phyloP scores from a whole-genome alignment of 2,113 vertebrate species.

The Progne subis region DNA sequence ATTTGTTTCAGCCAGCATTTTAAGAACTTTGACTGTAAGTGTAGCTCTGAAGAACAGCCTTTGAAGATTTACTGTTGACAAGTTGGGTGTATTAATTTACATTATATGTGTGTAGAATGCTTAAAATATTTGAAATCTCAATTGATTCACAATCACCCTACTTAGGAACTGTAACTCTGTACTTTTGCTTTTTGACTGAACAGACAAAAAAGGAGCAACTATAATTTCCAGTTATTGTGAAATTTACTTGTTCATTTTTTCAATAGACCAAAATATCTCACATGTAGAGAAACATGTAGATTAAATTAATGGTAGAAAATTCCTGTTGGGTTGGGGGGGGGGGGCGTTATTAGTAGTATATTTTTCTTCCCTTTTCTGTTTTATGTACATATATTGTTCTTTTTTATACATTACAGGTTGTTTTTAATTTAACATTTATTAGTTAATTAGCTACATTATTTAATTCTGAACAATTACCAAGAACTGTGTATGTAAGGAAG shows the following conservation, averaged over 20 bases:
- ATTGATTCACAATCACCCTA: constrained; percentile 3
- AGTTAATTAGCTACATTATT: neutral
- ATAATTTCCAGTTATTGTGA: neutral
- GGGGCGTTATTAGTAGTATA: rapidly evolving
- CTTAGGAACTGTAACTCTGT: neutral
- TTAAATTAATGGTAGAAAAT: neutral
- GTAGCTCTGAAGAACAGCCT: constrained; percentile 19
- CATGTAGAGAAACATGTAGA: neutral
- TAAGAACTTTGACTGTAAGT: constrained; percentile 36
- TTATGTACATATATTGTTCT: neutral
- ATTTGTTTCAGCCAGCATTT: constrained; percentile 45
- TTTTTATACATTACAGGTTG: neutral
- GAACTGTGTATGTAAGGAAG: neutral
- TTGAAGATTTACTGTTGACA: constrained; percentile 63
- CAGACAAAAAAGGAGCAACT: neutral
- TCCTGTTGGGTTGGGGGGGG: rapidly evolving
- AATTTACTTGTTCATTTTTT: neutral
- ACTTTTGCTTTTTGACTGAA: neutral
- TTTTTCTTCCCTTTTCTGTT: neutral
- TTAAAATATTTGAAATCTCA: constrained; percentile 56
- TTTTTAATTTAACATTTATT: neutral
- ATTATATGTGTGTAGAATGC: constrained; percentile 46
- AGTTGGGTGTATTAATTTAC: constrained; percentile 52
- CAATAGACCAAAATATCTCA: neutral
- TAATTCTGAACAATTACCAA: neutral